phyloP scores from a whole-genome alignment of 2,888 invertebrate species.

The Podabrus alpinus region DNA sequence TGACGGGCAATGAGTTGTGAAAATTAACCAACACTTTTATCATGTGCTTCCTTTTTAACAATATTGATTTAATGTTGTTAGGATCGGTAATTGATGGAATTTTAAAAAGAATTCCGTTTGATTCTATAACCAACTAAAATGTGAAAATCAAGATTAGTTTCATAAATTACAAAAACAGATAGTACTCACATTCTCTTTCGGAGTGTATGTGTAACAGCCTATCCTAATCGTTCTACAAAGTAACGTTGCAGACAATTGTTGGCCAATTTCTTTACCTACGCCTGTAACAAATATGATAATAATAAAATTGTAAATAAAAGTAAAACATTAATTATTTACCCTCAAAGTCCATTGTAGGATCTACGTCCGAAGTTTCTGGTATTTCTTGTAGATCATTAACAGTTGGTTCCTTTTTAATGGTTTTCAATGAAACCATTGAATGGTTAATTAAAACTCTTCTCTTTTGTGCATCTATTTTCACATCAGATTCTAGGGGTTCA shows the following conservation, averaged over 20 bases:
- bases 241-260: slow-evolving; percentile 31
- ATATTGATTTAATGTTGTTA: slow-evolving; percentile 63
- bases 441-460: neutral
- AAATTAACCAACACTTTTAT: slow-evolving; percentile 79
- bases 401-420: slow-evolving; percentile 50
- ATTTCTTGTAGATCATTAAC: slow-evolving; percentile 46
- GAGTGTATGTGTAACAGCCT: slow-evolving; percentile 81
- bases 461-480: neutral
- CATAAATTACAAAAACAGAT: neutral
- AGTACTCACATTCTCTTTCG: slow-evolving; percentile 70
- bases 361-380: slow-evolving; percentile 2
- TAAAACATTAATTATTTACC: neutral
- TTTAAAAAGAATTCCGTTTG: slow-evolving; percentile 55
- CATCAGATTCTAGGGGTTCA: neutral
- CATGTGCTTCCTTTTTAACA: slow-evolving; percentile 71
- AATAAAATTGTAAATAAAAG: neutral
- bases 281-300: slow-evolving; percentile 18
- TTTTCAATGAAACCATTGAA: slow-evolving; percentile 35
- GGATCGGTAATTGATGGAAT: slow-evolving; percentile 64
- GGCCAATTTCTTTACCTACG: slow-evolving; percentile 30
- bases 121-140: slow-evolving; percentile 46
- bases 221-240: slow-evolving; percentile 78
- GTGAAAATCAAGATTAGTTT: slow-evolving; percentile 17
- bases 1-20: slow-evolving; percentile 73
- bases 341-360: neutral